A percentile compares a stretch with the other conserved stretches of the same genome.
phyloP scores from a whole-genome alignment of 1,140 invertebrate species.

The Drosophila orena region DNA sequence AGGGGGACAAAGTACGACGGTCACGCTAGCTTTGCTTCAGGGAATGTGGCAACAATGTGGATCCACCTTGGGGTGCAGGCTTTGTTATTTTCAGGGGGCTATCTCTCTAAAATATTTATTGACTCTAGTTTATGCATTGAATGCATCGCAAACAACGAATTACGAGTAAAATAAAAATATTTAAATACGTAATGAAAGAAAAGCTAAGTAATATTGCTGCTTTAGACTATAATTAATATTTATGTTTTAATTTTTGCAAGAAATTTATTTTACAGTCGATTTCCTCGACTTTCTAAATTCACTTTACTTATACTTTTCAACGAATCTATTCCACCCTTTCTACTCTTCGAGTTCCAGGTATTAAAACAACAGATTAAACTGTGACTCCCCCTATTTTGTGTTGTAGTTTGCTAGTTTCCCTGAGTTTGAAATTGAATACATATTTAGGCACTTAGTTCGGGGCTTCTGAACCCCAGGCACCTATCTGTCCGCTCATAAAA shows the following conservation, averaged over 20 bases:
- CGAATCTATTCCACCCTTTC: too few species aligned
- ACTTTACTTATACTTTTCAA: too few species aligned
- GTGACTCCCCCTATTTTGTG: too few species aligned
- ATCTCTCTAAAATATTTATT: constrained; percentile 26
- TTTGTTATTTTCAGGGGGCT: background rate
- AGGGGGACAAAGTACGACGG: constrained; percentile 28
- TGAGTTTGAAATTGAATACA: background rate
- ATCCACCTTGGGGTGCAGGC: background rate
- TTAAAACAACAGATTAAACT: background rate
- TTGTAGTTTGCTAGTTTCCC: background rate
- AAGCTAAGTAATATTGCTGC: too few species aligned
- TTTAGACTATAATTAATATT: too few species aligned
- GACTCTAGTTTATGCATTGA: background rate
- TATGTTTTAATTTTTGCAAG: too few species aligned
- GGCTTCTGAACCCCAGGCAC: constrained; percentile 13
- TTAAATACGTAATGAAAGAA: too few species aligned
- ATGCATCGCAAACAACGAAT: too few species aligned
- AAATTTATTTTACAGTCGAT: too few species aligned
- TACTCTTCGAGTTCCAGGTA: too few species aligned
- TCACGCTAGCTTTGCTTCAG: constrained; percentile 31
- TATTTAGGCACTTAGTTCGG: background rate
- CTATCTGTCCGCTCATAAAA: constrained; percentile 13
- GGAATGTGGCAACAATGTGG: constrained; percentile 29
- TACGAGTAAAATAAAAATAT: too few species aligned
- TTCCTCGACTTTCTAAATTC: too few species aligned